Percentiles rank a stretch among this genome's conserved stretches.
phyloP scores from a whole-genome alignment of 2,113 vertebrate species.

The Poecile atricapillus region DNA sequence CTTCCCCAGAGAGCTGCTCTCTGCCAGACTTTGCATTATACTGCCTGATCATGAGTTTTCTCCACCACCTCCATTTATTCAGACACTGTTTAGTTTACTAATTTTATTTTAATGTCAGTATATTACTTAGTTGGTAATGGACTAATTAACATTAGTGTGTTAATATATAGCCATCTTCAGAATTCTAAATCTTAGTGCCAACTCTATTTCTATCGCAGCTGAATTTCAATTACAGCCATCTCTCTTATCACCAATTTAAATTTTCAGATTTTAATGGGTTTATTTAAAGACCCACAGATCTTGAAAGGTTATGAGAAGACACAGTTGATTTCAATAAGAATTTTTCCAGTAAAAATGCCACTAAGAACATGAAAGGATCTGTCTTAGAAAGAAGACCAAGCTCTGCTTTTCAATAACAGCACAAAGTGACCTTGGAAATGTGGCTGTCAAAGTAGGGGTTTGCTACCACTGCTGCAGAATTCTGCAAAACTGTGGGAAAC shows the following conservation, averaged over 20 bases:
- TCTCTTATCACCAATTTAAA: neutral
- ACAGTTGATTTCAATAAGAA: neutral
- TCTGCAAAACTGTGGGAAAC: neutral
- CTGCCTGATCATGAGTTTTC: neutral
- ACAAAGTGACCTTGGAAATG: neutral
- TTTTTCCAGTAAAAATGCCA: neutral
- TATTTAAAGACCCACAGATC: neutral
- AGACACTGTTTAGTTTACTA: neutral
- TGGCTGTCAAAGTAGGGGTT: neutral
- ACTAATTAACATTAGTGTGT: neutral
- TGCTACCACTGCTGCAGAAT: neutral
- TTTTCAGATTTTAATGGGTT: neutral
- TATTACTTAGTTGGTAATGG: neutral
- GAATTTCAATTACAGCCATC: neutral
- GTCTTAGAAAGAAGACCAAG: neutral
- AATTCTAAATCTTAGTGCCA: neutral
- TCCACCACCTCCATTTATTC: neutral
- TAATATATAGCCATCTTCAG: neutral
- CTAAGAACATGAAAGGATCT: neutral
- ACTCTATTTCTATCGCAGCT: neutral
- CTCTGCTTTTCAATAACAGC: neutral
- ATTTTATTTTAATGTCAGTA: neutral
- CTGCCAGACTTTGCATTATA: neutral
- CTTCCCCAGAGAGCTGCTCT: neutral
- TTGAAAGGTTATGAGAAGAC: neutral